Evolutionary conservation across 2,113 vertebrate genomes (phyloP).

Genomic region (Myrmecophaga tridactyla): DNA sequence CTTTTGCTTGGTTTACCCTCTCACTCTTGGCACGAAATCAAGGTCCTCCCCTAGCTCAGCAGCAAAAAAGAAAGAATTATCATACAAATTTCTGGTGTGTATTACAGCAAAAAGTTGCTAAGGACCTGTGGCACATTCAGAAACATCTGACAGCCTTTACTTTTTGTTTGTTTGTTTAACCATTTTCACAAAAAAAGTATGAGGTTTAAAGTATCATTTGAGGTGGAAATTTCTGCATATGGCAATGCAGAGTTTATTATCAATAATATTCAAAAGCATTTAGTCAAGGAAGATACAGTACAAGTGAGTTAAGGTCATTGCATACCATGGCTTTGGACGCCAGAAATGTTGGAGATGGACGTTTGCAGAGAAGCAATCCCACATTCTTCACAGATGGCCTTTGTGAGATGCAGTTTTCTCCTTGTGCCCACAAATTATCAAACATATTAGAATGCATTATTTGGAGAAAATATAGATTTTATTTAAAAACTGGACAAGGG

Average conservation of each 20-base stretch:
- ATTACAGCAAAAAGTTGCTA: constrained; percentile 43
- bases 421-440: not conserved
- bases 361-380: not conserved
- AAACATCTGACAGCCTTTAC: not conserved
- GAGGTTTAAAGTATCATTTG: not conserved
- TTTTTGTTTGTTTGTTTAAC: not conserved
- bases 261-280: constrained; percentile 48
- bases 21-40: constrained; percentile 18
- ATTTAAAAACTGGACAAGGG: constrained; percentile 21
- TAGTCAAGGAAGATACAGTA: not conserved
- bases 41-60: not conserved
- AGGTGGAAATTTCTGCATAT: not conserved
- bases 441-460: not conserved
- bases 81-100: not conserved
- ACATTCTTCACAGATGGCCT: not conserved
- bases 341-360: not conserved
- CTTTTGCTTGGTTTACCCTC: constrained; percentile 54
- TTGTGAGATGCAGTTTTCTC: not conserved
- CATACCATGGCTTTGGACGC: not conserved
- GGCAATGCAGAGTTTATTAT: constrained; percentile 68
- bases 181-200: constrained; percentile 4
- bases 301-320: constrained; percentile 44
- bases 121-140: constrained; percentile 36
- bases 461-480: not conserved
- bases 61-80: constrained; percentile 10